phyloP scores from a whole-genome alignment of 2,888 invertebrate species.

The Apamea epomidion region DNA sequence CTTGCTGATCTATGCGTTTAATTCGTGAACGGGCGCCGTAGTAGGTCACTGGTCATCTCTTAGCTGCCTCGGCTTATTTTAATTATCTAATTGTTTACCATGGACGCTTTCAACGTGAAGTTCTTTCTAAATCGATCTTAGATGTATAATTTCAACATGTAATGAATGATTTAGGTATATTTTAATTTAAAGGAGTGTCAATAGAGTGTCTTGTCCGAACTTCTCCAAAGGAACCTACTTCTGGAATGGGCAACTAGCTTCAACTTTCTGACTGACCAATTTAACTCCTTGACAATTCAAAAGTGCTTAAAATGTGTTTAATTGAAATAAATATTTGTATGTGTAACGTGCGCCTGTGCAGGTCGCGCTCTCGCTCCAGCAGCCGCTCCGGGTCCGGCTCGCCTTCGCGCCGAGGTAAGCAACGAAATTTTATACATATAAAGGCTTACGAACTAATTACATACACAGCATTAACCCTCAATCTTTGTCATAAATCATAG shows the following conservation, averaged over 20 bases:
- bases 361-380: slow-evolving; percentile 75
- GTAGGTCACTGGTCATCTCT: neutral
- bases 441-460: neutral
- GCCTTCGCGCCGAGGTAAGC: slow-evolving; percentile 75
- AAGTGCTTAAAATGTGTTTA: neutral
- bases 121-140: neutral
- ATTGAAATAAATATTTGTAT: neutral
- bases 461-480: neutral
- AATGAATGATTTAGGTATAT: neutral
- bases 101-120: neutral
- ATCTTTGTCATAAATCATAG: neutral
- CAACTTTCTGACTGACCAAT: no score
- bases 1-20: neutral
- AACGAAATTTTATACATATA: neutral
- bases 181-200: neutral
- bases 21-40: neutral
- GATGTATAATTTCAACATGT: neutral
- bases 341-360: slow-evolving; percentile 10
- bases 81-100: neutral
- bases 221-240: neutral
- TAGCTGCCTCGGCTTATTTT: no score
- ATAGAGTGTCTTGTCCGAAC: no score
- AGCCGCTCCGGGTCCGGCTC: slow-evolving; percentile 77
- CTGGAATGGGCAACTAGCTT: neutral
- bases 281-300: neutral